Base-by-base conservation (phyloP, 2,888 invertebrate genomes). In the Cetonia aurata region DNA sequence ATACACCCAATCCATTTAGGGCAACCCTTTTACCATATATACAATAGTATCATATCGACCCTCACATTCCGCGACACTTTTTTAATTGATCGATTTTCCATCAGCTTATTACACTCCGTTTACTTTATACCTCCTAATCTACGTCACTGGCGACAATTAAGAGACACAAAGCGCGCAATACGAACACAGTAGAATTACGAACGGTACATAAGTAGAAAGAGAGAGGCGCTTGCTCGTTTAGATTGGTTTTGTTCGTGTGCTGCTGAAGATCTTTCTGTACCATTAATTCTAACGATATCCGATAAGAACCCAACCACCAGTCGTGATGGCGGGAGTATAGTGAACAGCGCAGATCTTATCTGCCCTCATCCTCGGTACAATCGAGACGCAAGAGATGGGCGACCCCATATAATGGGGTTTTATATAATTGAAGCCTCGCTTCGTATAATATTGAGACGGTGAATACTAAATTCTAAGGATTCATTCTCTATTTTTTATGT, bases 201-300 rank as follows among this genome's bases (percentile, higher is more conserved):
- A 37, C 4, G 1, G 37, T 37, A 37, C 8, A 37, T 3, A 10
- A 13, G 6, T 50, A 17, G 19, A 15, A 8, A 12, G 12, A 37
- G 25, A 25, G 25, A 25, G 25, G 25, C 3, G 62, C 37, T 31
- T n/a, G 19, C 46, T 25, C 25, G 25, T 25, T 37, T 65, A 65
- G 50, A 65, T 12, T 52, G 37, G 52, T 52, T 41, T 46, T 46
- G 37, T 46, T 65, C 50, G 52, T 37, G n/a, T 52, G 50, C 33
- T 15, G 57, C 12, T 46, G 62, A 65, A 37, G 19, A 65, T 50
- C 50, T 65, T 65, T 65, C 62, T 65, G 19, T 65, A 37, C 50
- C 62, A 65, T 65, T 65, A 65, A 65, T 65, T 65, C 50, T 65
- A 62, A 65, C 62, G 62, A 65, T 65, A 50, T 15, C 9, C 19